Evolutionary conservation across 2,888 invertebrate species (phyloP).

Genomic region (Microplitis manilae): DNA sequence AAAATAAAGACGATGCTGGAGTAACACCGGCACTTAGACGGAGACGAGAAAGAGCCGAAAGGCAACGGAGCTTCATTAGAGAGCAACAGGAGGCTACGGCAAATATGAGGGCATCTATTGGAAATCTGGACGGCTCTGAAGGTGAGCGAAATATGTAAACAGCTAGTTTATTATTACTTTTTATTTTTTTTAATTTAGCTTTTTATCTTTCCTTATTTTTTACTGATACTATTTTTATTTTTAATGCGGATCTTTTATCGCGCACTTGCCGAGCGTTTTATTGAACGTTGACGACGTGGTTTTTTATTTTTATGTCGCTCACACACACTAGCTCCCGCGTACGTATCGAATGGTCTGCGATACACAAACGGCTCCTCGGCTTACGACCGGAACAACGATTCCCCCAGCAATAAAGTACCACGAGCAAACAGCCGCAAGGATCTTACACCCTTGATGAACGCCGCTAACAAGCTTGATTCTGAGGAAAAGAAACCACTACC

Average conservation of each 20-base stretch:
- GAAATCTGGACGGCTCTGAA: constrained; percentile 66
- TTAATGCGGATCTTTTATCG: background rate
- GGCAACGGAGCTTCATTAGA: constrained; percentile 87
- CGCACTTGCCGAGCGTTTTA: background rate
- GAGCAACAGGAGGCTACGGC: constrained; percentile 83
- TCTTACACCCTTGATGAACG: constrained; percentile 74
- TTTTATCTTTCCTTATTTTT: constrained; percentile 1
- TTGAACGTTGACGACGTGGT: constrained; percentile 1
- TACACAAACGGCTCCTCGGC: constrained; percentile 63
- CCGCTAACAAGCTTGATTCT: constrained; percentile 75
- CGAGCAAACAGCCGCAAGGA: constrained; percentile 73
- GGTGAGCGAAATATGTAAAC: constrained; percentile 57
- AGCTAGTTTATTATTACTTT: constrained; percentile 2
- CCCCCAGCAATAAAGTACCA: constrained; percentile 66
- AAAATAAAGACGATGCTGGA: constrained; percentile 79
- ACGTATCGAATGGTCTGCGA: constrained; percentile 62
- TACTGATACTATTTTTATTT: background rate
- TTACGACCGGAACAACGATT: constrained; percentile 65
- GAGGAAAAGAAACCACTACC: constrained; percentile 73
- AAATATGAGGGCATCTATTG: constrained; percentile 71
- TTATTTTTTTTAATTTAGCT: constrained; percentile 18
- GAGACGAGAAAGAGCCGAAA: constrained; percentile 86
- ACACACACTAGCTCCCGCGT: constrained; percentile 52
- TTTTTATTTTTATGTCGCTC: constrained; percentile 19
- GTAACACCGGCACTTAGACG: constrained; percentile 86